Conservation (phyloP, 2,888 invertebrate genomes). For the Griposia aprilina region DNA sequence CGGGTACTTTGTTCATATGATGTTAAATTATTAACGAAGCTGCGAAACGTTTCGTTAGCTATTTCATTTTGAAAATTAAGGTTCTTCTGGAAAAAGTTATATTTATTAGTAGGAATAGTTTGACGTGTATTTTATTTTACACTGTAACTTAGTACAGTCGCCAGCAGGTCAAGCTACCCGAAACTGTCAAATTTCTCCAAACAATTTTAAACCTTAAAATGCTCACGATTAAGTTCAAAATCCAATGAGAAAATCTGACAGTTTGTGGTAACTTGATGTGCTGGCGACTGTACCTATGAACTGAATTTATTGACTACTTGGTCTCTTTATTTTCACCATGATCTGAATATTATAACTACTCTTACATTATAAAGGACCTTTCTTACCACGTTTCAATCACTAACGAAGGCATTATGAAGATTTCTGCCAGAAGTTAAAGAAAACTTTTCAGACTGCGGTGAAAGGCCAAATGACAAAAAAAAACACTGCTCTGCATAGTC, state of each 20-base stretch:
- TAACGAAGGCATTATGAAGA: neutral
- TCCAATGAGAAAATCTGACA: too few species aligned
- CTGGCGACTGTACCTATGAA: too few species aligned
- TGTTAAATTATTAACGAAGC: neutral
- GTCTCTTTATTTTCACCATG: neutral
- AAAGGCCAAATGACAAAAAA: neutral
- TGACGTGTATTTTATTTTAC: neutral
- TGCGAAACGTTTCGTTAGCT: neutral
- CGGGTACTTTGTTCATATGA: conserved; percentile 41
- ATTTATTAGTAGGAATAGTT: neutral
- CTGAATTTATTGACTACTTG: neutral
- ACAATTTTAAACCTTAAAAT: too few species aligned
- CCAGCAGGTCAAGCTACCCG: too few species aligned
- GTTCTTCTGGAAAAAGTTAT: neutral
- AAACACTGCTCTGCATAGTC: neutral
- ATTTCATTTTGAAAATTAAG: conserved; percentile 27
- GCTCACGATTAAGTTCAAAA: too few species aligned
- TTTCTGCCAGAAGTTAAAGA: neutral
- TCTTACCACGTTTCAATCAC: neutral
- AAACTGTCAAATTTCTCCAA: too few species aligned
- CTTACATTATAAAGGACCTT: neutral
- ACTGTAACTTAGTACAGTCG: too few species aligned
- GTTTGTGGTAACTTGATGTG: too few species aligned
- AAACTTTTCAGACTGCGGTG: too few species aligned
- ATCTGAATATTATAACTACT: neutral